Conservation (phyloP, 2,797 vertebrate genomes). For the Gastrophryne carolinensis region DNA sequence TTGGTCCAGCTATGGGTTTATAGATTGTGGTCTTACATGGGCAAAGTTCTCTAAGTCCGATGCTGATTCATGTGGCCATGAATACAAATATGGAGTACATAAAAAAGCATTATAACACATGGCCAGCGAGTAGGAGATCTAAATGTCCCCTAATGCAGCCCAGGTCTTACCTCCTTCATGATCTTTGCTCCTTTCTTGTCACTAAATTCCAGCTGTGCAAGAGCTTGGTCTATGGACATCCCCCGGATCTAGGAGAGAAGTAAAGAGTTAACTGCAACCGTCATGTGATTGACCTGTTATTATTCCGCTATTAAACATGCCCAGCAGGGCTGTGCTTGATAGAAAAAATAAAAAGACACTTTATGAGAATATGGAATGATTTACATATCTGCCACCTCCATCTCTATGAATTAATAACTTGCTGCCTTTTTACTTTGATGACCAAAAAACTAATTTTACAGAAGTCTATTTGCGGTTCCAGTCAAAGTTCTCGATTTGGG, state of each 20-base stretch:
- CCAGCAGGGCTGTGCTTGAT: not conserved
- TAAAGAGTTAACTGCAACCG: conserved; percentile 8
- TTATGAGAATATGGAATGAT: not conserved
- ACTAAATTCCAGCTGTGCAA: conserved; percentile 88
- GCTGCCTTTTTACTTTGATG: conserved; percentile 43
- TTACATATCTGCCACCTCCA: conserved; percentile 22
- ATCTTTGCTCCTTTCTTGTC: conserved; percentile 96
- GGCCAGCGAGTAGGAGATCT: no score
- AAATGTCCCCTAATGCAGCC: not conserved
- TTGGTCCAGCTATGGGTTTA: no score
- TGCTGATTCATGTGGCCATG: no score
- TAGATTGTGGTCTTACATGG: no score
- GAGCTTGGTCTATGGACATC: conserved; percentile 89
- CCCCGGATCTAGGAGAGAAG: conserved; percentile 77
- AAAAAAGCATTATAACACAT: no score
- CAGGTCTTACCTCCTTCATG: conserved; percentile 82
- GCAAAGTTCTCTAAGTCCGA: no score
- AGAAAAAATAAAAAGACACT: conserved; percentile 6
- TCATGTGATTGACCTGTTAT: not conserved
- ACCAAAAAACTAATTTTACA: conserved; percentile 23
- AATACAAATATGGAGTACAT: no score
- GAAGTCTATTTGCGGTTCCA: conserved; percentile 7
- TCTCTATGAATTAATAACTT: conserved; percentile 39
- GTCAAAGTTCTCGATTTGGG: conserved; percentile 5
- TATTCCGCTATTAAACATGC: not conserved